Percentiles rank a stretch among this genome's conserved stretches.
Conservation (phyloP, 2,888 invertebrate genomes). For the Drosophila emarginata region DNA sequence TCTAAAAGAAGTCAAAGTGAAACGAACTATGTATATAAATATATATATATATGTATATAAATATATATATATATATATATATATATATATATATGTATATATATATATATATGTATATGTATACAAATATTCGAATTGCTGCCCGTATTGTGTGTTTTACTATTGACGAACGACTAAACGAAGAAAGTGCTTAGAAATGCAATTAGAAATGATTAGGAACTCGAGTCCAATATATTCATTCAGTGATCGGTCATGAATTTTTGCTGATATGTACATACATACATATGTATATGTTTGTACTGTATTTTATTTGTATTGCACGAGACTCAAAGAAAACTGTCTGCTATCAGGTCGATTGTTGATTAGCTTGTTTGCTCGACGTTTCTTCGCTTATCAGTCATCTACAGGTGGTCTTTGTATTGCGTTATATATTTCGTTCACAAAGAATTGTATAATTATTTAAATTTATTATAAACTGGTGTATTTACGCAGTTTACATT, state of each 20-base stretch:
- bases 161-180: background rate
- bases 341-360: background rate
- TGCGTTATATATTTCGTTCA: background rate
- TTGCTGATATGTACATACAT: too few species aligned
- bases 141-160: too few species aligned
- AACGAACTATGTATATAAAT: too few species aligned
- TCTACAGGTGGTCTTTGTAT: background rate
- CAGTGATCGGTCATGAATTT: slow-evolving; percentile 31
- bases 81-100: too few species aligned
- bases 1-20: too few species aligned
- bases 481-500: too few species aligned
- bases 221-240: slow-evolving; percentile 18
- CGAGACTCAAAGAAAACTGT: background rate
- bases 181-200: background rate
- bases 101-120: too few species aligned
- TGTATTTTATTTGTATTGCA: background rate
- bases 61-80: too few species aligned
- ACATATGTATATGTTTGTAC: slow-evolving; percentile 1
- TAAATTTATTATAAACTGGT: background rate
- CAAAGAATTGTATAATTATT: background rate
- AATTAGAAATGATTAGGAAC: background rate
- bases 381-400: background rate
- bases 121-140: too few species aligned
- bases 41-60: too few species aligned
- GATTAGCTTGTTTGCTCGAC: background rate